Base-by-base conservation (phyloP, 1,140 invertebrate genomes). In the Dryas iulia region DNA sequence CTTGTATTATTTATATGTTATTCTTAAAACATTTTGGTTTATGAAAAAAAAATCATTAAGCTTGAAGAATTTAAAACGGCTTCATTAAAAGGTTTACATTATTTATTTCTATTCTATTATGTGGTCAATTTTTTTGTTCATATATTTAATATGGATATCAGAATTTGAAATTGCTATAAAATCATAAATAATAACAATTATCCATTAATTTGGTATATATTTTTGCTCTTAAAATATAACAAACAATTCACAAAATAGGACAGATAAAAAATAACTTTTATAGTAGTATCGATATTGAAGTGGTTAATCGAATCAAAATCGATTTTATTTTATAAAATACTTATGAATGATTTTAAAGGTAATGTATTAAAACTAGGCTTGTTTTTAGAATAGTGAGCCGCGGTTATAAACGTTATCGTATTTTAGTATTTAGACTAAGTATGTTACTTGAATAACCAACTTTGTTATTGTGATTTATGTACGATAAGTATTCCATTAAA, bases 381-480 rank as follows among this genome's bases (percentile, higher is more conserved):
- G 6, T 18, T 47, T 18, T 47, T 47, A 47, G n/a, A 21, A 21
- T 35, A 12, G n/a, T n/a, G n/a, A n/a, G n/a, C n/a, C 39, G 2
- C 39, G 18, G 21, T 47, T 47, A n/a, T n/a, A n/a, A n/a, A n/a
- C n/a, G n/a, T n/a, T n/a, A n/a, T 21, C 6, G 39, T 21, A 18
- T 47, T 10, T 11, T 31, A 18, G 21, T 14, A 47, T 14, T 47
- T 68, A 68, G 28, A 12, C 4, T 66, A 67, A 67, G 59, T 39
- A 61, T 60, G 18, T 53, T 35, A 61, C n/a, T 56, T 53, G 30
- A 52, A 33, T 67, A 67, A 66, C 65, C 65, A 67, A 60, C 25
- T 61, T 68, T 68, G 59, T 61, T 56, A 68, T 56, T 68, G 66
- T 68, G 66, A 68, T 68, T 68, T 60, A 60, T 61, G n/a, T 67